phyloP scores from a whole-genome alignment of 2,113 vertebrate species.

The Pedetes capensis region DNA sequence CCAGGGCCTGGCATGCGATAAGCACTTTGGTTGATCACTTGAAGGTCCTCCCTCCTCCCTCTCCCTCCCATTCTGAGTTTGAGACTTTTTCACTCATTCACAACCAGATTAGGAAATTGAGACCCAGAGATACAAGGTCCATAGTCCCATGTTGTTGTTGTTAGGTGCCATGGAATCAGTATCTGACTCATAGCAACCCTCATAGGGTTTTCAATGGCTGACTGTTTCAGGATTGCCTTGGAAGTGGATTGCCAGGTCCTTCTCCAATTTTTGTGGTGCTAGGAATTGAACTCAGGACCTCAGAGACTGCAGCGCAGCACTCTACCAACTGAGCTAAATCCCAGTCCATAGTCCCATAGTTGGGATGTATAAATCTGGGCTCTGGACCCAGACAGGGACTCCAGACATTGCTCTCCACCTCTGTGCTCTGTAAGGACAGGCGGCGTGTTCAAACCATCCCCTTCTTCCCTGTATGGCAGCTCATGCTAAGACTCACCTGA shows the following conservation, averaged over 20 bases:
- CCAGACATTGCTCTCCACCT: too few relatives aligned
- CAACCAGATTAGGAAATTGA: not conserved
- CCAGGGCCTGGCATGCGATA: too few relatives aligned
- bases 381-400: not conserved
- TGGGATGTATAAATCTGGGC: not conserved
- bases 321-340: too few relatives aligned
- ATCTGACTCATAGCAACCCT: too few relatives aligned
- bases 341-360: not conserved
- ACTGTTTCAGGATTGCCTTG: too few relatives aligned
- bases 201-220: too few relatives aligned
- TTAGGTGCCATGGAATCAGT: too few relatives aligned
- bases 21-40: not conserved
- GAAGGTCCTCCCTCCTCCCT: not conserved
- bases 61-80: not conserved
- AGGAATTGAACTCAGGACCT: too few relatives aligned
- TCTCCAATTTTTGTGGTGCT: too few relatives aligned
- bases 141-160: rapidly evolving
- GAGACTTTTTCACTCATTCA: not conserved
- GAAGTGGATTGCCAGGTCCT: too few relatives aligned
- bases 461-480: rapidly evolving
- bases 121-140: not conserved
- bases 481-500: not conserved
- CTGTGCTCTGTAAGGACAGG: not conserved
- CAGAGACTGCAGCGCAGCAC: too few relatives aligned
- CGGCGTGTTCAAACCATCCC: not conserved